A percentile compares a stretch with the other conserved stretches of the same genome.
phyloP scores from a whole-genome alignment of 2,888 invertebrate species.

The Liodrosophila aerea region DNA sequence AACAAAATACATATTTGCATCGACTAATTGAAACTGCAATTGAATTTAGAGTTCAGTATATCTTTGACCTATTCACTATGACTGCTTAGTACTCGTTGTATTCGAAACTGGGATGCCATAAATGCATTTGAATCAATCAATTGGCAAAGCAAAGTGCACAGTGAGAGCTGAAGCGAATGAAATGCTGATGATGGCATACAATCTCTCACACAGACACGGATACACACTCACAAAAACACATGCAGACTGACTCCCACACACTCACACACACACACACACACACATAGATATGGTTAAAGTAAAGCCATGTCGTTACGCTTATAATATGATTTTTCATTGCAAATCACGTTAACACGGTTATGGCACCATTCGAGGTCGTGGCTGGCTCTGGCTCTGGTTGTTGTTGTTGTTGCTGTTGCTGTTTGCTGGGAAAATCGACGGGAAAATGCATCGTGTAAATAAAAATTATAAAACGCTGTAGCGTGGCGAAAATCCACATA shows the following conservation, averaged over 20 bases:
- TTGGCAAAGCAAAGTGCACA: background rate
- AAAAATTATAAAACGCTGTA: constrained; percentile 60
- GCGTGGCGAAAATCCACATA: constrained; percentile 60
- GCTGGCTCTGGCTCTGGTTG: too few relatives aligned
- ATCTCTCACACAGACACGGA: too few relatives aligned
- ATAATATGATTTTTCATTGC: constrained; percentile 3
- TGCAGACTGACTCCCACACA: background rate
- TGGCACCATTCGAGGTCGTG: background rate
- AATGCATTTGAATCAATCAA: too few relatives aligned
- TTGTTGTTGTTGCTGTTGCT: too few relatives aligned
- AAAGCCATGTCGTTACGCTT: background rate
- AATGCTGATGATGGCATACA: too few relatives aligned
- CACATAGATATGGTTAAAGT: background rate
- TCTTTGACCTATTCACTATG: too few relatives aligned
- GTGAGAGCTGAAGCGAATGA: too few relatives aligned
- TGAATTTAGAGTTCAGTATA: too few relatives aligned
- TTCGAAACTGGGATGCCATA: too few relatives aligned
- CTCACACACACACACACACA: background rate
- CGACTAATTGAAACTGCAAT: too few relatives aligned
- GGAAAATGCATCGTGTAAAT: constrained; percentile 47
- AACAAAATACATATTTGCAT: too few relatives aligned
- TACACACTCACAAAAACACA: background rate
- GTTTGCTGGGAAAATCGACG: constrained; percentile 7
- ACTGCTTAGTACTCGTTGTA: too few relatives aligned
- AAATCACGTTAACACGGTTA: constrained; percentile 13